phyloP scores from a whole-genome alignment of 2,113 vertebrate species.

The Toxostoma redivivum region DNA sequence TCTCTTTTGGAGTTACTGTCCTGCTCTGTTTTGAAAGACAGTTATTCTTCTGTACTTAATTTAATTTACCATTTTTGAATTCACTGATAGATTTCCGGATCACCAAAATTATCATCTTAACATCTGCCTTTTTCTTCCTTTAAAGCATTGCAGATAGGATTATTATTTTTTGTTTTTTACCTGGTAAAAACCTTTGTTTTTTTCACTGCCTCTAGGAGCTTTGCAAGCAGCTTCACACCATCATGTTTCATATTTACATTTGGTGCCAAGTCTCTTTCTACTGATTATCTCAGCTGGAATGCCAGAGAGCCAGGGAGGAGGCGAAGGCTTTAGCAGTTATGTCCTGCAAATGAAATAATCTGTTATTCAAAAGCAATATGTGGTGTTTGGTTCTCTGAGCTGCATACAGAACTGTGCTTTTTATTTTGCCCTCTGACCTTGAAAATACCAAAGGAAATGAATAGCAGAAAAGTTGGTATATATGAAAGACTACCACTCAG shows the following conservation, averaged over 20 bases:
- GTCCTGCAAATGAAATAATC: conserved; percentile 46
- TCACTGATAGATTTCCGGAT: conserved; percentile 20
- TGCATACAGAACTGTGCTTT: neutral
- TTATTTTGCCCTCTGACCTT: conserved; percentile 11
- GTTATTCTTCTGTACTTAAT: conserved; percentile 31
- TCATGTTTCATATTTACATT: conserved; percentile 61
- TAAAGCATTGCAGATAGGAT: neutral
- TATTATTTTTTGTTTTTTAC: neutral
- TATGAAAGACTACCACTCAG: neutral
- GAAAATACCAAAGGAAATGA: conserved; percentile 28
- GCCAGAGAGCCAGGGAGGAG: neutral
- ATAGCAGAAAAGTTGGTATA: neutral
- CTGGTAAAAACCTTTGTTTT: conserved; percentile 20
- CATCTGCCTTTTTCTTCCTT: conserved; percentile 42
- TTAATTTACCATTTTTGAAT: conserved; percentile 48
- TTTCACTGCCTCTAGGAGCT: conserved; percentile 29
- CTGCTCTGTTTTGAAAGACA: conserved; percentile 41
- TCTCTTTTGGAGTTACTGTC: neutral
- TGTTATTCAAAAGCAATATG: conserved; percentile 41
- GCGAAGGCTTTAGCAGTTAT: conserved; percentile 13
- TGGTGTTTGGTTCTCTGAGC: neutral
- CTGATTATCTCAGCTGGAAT: conserved; percentile 70
- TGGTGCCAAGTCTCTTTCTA: conserved; percentile 50
- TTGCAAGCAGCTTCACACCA: conserved; percentile 44
- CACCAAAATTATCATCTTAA: conserved; percentile 21